Conservation (phyloP, 2,113 vertebrate species). For the Platycercus adscitus region DNA sequence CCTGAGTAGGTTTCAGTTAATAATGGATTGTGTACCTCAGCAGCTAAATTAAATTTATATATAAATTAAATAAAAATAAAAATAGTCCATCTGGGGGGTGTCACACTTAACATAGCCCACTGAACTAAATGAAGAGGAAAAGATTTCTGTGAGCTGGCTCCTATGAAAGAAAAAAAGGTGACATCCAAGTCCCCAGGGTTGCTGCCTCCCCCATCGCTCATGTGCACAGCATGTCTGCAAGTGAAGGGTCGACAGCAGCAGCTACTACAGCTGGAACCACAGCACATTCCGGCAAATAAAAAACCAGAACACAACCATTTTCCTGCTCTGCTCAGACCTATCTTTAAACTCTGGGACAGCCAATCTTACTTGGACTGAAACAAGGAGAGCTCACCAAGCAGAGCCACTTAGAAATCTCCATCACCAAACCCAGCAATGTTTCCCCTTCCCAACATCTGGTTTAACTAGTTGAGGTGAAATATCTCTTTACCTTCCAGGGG, state of each 20-base stretch:
- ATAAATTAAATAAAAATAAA: background rate
- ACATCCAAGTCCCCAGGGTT: background rate
- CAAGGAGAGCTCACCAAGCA: background rate
- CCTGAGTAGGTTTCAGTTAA: background rate
- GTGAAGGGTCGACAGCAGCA: background rate
- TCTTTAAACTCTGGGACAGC: background rate
- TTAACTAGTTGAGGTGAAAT: background rate
- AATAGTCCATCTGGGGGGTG: background rate
- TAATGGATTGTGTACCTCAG: background rate
- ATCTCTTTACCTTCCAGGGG: conserved; percentile 89
- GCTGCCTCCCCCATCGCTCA: background rate
- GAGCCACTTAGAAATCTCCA: background rate
- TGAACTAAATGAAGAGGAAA: background rate
- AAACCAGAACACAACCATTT: background rate
- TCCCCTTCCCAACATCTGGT: background rate
- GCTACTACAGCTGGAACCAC: background rate
- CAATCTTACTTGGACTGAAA: background rate
- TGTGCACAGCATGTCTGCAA: background rate
- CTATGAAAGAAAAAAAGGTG: background rate
- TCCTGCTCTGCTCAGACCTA: background rate
- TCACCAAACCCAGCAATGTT: background rate
- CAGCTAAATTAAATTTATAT: background rate
- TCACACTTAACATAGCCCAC: background rate
- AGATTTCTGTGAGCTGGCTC: background rate
- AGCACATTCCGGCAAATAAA: background rate